Base-by-base conservation (phyloP, 64 coral and sea anemone genomes). In the Stichodactyla helianthus region DNA sequence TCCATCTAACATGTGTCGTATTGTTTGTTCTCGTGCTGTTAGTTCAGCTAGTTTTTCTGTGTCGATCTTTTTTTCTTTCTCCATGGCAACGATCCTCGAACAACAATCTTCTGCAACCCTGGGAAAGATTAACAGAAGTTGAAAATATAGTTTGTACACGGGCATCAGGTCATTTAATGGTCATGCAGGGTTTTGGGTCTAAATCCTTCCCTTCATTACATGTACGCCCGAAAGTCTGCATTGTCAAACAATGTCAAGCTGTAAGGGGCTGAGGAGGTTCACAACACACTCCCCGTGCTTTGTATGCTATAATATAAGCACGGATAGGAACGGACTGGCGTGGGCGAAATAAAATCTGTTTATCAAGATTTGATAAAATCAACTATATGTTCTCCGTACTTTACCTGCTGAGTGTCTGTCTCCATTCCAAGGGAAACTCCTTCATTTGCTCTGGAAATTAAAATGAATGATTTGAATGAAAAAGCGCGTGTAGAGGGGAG, bases 381-480 rank as follows among this genome's bases (percentile, higher is more conserved):
- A 31, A 31, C 28, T 31, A 1, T 31, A 31, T 31, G 28, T 31
- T 31, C 28, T 31, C 28, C 28, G 1, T 1, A 44, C 4, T 44
- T 74, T 86, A 92, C 90, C 90, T 87, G 71, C 28, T 71, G 10
- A 92, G 61, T 82, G 90, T 87, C 27, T 15, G 62, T 18, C 90
- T 92, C 90, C 90, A 92, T 25, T 82, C 59, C 54, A 82, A 10
- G 17, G 90, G 85, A 85, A 85, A 92, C 53, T 92, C 81, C 14
- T 59, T 87, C 77, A 92, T 80, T 74, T 82, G 54, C 0, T 92
- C 90, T 92, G 68, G 18, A 88, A 82, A 88, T 54, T 79, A 6
- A 61, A 87, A 6, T 87, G 4, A 76, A 9, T 53, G 15, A 52
- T 20, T 20, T 19, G 2, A 10, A 0, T 17, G 6, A 64, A 44